Percentiles rank a stretch among this genome's conserved stretches.
Evolutionary conservation across 2,113 vertebrate genomes (phyloP).

Genomic region (Sebastes schlegelii): DNA sequence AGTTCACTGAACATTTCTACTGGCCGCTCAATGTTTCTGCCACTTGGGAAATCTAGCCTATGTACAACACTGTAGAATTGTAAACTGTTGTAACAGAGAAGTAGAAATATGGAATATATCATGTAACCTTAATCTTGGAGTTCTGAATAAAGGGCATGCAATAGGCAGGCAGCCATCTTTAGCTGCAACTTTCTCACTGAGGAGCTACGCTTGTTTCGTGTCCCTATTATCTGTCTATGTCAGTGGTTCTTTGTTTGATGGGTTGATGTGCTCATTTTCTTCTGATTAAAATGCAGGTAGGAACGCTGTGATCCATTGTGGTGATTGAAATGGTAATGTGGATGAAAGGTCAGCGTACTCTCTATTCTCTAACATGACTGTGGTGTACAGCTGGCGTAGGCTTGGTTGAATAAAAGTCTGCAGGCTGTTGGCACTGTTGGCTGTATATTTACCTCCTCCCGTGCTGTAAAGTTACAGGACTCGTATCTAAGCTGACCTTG

Average conservation of each 20-base stretch:
- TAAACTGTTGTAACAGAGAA: too few species aligned
- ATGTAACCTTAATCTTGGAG: too few species aligned
- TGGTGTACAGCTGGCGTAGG: constrained; percentile 20
- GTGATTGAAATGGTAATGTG: constrained; percentile 37
- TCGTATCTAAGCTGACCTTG: too few species aligned
- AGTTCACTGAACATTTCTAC: too few species aligned
- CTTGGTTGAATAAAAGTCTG: constrained; percentile 26
- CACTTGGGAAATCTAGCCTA: too few species aligned
- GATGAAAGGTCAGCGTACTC: constrained; percentile 22
- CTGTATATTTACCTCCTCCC: not conserved
- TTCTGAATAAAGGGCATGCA: too few species aligned
- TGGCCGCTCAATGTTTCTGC: too few species aligned
- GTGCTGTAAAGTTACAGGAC: not conserved
- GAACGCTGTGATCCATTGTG: not conserved
- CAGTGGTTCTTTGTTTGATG: not conserved
- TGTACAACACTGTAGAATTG: too few species aligned
- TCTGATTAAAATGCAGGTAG: constrained; percentile 17
- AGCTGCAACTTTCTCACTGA: not conserved
- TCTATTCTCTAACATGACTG: constrained; percentile 3
- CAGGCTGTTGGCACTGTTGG: constrained; percentile 27
- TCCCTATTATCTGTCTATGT: not conserved
- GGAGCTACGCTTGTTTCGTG: not conserved
- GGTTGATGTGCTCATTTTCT: not conserved
- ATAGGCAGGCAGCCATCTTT: not conserved
- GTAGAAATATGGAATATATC: too few species aligned